These are phyloP conservation scores for Pseudorectes ferrugineus DNA, from an alignment of 2,113 vertebrate species.

Conservation along the genomic window DNA sequence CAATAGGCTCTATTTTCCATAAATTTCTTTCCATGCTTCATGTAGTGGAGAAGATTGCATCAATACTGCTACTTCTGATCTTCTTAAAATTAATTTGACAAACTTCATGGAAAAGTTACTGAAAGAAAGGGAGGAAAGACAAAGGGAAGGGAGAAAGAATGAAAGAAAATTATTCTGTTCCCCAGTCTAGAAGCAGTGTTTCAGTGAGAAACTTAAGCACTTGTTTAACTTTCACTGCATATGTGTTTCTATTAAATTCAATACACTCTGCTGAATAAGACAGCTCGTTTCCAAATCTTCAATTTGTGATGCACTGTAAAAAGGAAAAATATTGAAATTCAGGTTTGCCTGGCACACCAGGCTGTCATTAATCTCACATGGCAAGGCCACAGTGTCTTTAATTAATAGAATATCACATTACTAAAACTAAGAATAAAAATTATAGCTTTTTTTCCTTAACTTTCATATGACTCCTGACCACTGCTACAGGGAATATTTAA, in stretches of 20 bases:
- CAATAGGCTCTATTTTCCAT: background rate
- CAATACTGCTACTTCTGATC: background rate
- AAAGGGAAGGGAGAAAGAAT: background rate
- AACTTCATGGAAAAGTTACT: background rate
- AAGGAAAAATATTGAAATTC: conserved; percentile 36
- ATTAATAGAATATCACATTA: conserved; percentile 22
- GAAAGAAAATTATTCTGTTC: background rate
- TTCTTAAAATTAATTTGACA: background rate
- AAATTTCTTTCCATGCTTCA: background rate
- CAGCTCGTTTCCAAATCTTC: background rate
- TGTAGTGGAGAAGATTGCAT: background rate
- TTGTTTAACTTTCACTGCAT: conserved; percentile 11
- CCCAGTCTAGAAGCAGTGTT: background rate
- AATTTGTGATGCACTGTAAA: conserved; percentile 16
- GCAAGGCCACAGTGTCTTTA: conserved; percentile 13
- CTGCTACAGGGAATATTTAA: background rate
- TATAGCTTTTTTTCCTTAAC: background rate
- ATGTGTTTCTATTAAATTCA: conserved; percentile 22
- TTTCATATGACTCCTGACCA: conserved; percentile 8
- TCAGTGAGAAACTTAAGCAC: background rate
- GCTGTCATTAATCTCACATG: conserved; percentile 24
- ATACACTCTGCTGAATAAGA: background rate
- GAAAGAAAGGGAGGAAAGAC: background rate
- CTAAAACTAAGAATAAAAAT: conserved; percentile 4
- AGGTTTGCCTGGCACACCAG: background rate